A percentile compares a stretch with the other conserved stretches of the same genome.
Conservation (phyloP, 2,888 invertebrate genomes). For the Ornithoptera priamus region DNA sequence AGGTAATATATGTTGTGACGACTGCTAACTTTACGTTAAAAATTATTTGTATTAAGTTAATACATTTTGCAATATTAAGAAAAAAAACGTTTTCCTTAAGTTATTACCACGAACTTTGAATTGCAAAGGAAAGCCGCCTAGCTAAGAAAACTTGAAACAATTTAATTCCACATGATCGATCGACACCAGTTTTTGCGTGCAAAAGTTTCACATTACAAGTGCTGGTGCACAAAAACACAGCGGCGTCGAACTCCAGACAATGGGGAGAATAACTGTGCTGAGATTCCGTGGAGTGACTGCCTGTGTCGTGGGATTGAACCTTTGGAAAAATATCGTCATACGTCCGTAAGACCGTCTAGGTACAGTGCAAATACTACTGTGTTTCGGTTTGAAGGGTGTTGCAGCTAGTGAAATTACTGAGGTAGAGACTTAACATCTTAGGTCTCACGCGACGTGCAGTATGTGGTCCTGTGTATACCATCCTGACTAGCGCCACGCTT, state of each 20-base stretch:
- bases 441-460: no score
- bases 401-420: no score
- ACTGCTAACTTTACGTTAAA: no score
- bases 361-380: no score
- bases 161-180: conserved; percentile 35
- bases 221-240: conserved; percentile 58
- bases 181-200: conserved; percentile 45
- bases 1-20: no score
- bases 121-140: conserved; percentile 9
- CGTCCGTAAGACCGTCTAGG: not conserved
- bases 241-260: conserved; percentile 49
- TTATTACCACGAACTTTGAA: not conserved
- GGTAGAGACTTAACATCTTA: no score
- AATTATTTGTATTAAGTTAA: no score
- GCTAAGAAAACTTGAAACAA: conserved; percentile 2
- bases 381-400: no score
- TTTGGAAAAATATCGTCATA: conserved; percentile 7
- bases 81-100: not conserved
- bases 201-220: conserved; percentile 59
- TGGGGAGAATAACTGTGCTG: conserved; percentile 50
- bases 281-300: conserved; percentile 32
- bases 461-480: no score
- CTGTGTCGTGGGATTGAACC: conserved; percentile 40
- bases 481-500: no score
- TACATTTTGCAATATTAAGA: no score